phyloP scores from a whole-genome alignment of 2,113 vertebrate species.

The Dicentrarchus labrax region DNA sequence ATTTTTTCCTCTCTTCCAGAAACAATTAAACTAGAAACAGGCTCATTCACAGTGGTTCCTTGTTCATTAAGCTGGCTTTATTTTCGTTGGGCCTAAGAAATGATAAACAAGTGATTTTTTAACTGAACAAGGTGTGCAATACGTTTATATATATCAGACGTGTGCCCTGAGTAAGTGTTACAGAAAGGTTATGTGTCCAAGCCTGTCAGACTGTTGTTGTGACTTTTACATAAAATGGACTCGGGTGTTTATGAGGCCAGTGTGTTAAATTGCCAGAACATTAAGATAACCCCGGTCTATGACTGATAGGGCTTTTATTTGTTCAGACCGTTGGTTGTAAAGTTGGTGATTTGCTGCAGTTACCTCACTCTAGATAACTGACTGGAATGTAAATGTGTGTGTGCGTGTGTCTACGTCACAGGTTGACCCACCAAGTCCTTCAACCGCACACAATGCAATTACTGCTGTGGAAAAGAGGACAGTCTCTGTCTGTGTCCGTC shows the following conservation, averaged over 20 bases:
- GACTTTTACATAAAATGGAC: background rate
- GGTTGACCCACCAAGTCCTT: constrained; percentile 66
- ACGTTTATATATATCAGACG: too few species aligned
- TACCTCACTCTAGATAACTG: constrained; percentile 29
- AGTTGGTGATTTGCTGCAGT: constrained; percentile 4
- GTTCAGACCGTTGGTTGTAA: background rate
- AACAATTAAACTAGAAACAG: background rate
- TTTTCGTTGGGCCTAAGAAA: background rate
- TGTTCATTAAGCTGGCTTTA: background rate
- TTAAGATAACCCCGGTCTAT: background rate
- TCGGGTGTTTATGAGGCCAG: background rate
- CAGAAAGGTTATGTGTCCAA: background rate
- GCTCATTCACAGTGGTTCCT: background rate
- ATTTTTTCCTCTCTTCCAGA: background rate
- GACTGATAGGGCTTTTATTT: constrained; percentile 5
- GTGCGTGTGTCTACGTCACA: constrained; percentile 55
- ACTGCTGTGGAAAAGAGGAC: constrained; percentile 50
- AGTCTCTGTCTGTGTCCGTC: constrained; percentile 13
- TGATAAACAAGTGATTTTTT: background rate
- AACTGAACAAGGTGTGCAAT: background rate
- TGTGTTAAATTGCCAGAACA: background rate
- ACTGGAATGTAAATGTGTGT: constrained; percentile 51
- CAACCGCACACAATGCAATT: constrained; percentile 67
- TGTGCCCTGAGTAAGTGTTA: background rate
- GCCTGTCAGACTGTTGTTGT: background rate